These are phyloP conservation scores for Folsomia manolachei DNA, from an alignment of 2,888 invertebrate species.

Conservation along the genomic window DNA sequence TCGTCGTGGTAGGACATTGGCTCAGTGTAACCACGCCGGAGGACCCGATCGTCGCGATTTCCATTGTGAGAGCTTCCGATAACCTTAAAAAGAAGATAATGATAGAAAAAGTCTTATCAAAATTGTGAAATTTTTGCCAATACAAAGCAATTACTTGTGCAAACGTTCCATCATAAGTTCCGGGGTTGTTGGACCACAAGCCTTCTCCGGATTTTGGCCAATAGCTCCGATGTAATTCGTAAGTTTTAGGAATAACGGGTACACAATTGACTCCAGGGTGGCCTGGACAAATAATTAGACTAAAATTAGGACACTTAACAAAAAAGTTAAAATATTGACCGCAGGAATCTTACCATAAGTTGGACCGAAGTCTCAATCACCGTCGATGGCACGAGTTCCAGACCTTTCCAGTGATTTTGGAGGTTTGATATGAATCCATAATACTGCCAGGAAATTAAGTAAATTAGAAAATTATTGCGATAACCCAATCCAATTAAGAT, in stretches of 20 bases:
- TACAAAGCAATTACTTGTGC: background rate
- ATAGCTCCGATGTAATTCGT: conserved; percentile 2
- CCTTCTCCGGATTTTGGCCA: background rate
- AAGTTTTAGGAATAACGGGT: conserved; percentile 5
- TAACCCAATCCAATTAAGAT: background rate
- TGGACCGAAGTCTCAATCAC: conserved; percentile 7
- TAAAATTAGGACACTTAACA: background rate
- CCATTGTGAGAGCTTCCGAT: conserved; percentile 27
- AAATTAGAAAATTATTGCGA: background rate
- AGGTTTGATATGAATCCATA: conserved; percentile 4
- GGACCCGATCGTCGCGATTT: conserved; percentile 33
- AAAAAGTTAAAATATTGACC: background rate
- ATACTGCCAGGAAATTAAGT: background rate
- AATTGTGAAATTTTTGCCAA: background rate
- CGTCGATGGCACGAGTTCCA: background rate
- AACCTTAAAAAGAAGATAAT: conserved; percentile 32
- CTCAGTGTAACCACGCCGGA: conserved; percentile 20
- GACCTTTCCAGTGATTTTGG: conserved; percentile 6
- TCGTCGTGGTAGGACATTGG: background rate
- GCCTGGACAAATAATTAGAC: too few relatives aligned
- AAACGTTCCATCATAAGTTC: background rate
- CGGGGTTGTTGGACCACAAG: background rate
- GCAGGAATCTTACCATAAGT: conserved; percentile 6
- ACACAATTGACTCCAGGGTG: conserved; percentile 13
- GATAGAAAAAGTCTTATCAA: background rate